Evolutionary conservation across 92 coral and sea anemone genomes (phyloP), one percentile per base, ranked within the genome.

Genomic region (Galaxea fascicularis): DNA sequence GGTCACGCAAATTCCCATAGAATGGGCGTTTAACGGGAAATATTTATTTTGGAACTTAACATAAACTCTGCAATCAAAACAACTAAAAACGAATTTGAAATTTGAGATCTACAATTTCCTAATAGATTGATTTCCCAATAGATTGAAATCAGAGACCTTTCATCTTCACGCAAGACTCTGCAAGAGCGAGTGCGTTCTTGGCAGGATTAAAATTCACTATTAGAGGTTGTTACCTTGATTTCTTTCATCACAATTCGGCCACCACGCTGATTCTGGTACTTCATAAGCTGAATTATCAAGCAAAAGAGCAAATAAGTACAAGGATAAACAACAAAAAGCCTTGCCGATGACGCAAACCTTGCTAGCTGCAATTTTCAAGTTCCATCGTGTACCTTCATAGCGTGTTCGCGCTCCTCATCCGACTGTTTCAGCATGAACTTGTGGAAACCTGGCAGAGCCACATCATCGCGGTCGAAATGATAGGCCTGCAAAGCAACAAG

Each of bases 381-480:
- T 53, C 4, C 18, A 4, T 13, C 2, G 15, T 46, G 54, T 78
- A 94, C 98, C 93, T 94, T 93, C 76, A 89, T 90, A 65, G 98
- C 99, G 83, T 96, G 99, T 72, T 91, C 99, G 46, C 98, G 92
- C 59, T 96, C 99, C 76, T 96, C 99, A 14, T 91, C 87, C 11
- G 99, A 88, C 65, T 85, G 89, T 72, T 92, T 84, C 86, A 90
- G 79, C 91, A 96, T 90, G 88, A 92, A 94, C 86, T 96, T 94
- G 90, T 94, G 95, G 76, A 92, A 91, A 35, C 99, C 99, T 6
- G 82, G 77, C 66, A 93, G 74, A 22, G 95, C 99, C 71, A 96
- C 93, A 88, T 96, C 99, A 78, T 96, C 99, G 72, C 99, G 99
- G 76, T 96, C 98, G 78, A 96, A 96, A 68, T 94, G 95, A 77